Conservation (phyloP, 1,140 invertebrate species). For the Camponotus floridanus region DNA sequence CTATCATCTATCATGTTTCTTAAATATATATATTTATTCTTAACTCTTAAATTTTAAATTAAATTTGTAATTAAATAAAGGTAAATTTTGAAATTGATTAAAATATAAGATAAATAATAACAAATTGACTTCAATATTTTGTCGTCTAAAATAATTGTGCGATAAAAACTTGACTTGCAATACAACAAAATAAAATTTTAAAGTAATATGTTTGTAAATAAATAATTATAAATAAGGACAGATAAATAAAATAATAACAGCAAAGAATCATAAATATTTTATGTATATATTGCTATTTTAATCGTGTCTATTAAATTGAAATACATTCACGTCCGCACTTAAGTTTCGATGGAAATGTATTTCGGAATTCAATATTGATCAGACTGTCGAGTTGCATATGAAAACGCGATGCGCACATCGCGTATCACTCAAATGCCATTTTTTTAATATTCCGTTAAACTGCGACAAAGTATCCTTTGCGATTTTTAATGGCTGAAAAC, state of each 20-base stretch:
- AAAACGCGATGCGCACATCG: not conserved
- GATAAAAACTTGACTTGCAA: not conserved
- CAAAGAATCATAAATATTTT: not conserved
- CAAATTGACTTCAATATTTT: no score
- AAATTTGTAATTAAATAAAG: not conserved
- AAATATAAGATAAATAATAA: not conserved
- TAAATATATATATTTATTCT: not conserved
- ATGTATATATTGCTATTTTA: not conserved
- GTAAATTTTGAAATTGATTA: not conserved
- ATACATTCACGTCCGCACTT: not conserved
- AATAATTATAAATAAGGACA: not conserved
- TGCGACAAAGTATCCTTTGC: constrained; percentile 23
- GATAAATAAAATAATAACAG: not conserved
- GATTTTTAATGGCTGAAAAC: constrained; percentile 50
- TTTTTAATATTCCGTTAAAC: constrained; percentile 39
- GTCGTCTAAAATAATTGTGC: not conserved
- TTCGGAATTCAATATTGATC: constrained; percentile 45
- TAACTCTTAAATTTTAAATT: not conserved
- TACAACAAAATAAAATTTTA: not conserved
- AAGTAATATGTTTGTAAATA: not conserved
- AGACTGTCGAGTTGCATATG: not conserved
- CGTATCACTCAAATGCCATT: not conserved
- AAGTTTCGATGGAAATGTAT: constrained; percentile 33
- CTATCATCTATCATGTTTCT: not conserved
- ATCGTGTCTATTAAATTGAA: not conserved